phyloP scores from a whole-genome alignment of 2,888 invertebrate genomes.

The Tridacna gigas region DNA sequence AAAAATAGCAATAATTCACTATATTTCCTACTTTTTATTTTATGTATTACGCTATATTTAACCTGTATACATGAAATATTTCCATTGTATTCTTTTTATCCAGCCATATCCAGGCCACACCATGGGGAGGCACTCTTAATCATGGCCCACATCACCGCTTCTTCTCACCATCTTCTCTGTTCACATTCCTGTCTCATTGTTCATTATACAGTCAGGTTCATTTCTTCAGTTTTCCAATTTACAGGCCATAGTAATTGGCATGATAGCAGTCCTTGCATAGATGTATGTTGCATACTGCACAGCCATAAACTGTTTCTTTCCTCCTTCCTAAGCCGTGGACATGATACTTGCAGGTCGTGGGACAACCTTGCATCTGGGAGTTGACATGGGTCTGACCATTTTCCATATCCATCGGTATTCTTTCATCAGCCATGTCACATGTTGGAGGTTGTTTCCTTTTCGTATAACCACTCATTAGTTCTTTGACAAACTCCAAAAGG shows the following conservation, averaged over 20 bases:
- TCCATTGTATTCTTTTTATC: no score
- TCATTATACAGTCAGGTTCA: neutral
- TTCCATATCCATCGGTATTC: neutral
- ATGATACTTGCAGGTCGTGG: no score
- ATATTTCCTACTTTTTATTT: no score
- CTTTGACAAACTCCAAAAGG: neutral
- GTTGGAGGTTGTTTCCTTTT: neutral
- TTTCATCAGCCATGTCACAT: neutral
- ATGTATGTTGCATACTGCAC: no score
- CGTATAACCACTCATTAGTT: neutral
- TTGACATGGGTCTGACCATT: neutral
- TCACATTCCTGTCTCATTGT: neutral
- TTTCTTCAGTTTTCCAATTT: neutral
- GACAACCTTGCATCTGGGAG: no score
- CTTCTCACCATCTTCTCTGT: neutral
- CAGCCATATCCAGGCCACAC: slow-evolving; percentile 22
- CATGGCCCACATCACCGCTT: neutral
- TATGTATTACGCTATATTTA: no score
- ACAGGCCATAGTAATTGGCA: neutral
- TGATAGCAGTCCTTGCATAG: slow-evolving; percentile 29
- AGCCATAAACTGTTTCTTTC: no score
- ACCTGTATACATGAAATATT: no score
- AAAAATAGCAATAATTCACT: no score
- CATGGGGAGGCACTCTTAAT: slow-evolving; percentile 7
- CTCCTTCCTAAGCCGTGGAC: no score